Evolutionary conservation across 1,140 invertebrate species (phyloP).

Genomic region (Cherax destructor): DNA sequence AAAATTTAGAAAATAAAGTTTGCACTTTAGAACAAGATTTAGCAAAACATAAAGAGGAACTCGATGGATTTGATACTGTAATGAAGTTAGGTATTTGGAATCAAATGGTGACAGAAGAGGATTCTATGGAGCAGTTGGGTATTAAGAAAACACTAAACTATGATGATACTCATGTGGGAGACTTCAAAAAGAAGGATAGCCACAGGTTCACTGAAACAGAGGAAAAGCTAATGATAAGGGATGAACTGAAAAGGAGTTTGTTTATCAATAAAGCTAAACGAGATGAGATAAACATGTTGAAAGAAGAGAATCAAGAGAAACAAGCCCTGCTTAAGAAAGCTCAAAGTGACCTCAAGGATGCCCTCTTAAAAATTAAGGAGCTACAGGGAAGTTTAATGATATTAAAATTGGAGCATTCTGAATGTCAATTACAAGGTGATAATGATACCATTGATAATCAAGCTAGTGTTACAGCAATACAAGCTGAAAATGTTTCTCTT

Average conservation of each 20-base stretch:
- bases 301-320: constrained; percentile 33
- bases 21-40: constrained; percentile 37
- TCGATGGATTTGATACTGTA: constrained; percentile 59
- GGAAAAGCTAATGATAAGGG: constrained; percentile 32
- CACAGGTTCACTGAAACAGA: constrained; percentile 30
- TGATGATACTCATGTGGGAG: constrained; percentile 30
- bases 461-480: not conserved
- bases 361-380: constrained; percentile 49
- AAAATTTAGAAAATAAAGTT: constrained; percentile 32
- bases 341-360: constrained; percentile 38
- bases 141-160: constrained; percentile 51
- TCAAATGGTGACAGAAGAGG: constrained; percentile 45
- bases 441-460: not conserved
- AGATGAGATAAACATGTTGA: constrained; percentile 38
- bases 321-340: constrained; percentile 35
- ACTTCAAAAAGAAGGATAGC: not conserved
- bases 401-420: constrained; percentile 38
- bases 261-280: constrained; percentile 63
- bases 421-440: constrained; percentile 27
- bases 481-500: constrained; percentile 57
- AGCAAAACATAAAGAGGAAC: constrained; percentile 50
- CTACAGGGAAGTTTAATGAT: constrained; percentile 34
- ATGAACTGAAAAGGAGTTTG: constrained; percentile 64
- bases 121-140: constrained; percentile 59
- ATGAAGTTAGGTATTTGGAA: constrained; percentile 55